Conservation (phyloP, 2,113 vertebrate genomes). For the Leucopternis melanops region DNA sequence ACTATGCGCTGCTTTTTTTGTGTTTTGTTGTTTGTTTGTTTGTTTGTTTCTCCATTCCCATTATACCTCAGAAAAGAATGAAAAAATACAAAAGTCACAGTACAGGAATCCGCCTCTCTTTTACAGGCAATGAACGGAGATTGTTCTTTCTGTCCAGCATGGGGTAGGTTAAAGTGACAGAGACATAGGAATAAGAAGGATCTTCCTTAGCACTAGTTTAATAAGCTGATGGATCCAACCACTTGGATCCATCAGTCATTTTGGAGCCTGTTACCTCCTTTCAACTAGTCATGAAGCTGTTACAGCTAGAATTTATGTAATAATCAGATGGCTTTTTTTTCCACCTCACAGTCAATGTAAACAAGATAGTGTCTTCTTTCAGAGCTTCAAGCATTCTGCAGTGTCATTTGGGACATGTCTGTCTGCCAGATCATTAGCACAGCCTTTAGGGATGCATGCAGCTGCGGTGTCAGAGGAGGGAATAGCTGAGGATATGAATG, state of each 20-base stretch:
- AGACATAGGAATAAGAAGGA: background rate
- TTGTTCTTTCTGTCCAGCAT: background rate
- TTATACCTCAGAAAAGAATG: background rate
- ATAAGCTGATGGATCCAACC: background rate
- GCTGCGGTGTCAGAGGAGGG: background rate
- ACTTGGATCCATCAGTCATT: constrained; percentile 27
- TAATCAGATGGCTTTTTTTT: constrained; percentile 8
- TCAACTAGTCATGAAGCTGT: constrained; percentile 41
- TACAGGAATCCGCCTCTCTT: background rate
- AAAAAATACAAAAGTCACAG: background rate
- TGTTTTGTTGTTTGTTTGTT: background rate
- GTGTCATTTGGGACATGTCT: constrained; percentile 13
- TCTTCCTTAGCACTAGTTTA: background rate
- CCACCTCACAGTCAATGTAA: background rate
- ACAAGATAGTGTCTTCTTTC: constrained; percentile 43
- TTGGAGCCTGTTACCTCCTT: constrained; percentile 8
- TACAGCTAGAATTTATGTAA: constrained; percentile 42
- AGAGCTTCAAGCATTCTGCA: constrained; percentile 2
- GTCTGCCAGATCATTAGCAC: constrained; percentile 8
- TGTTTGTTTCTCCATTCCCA: background rate
- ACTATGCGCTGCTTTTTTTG: background rate
- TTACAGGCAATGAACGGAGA: background rate
- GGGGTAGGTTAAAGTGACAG: background rate
- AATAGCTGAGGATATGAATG: too few species aligned
- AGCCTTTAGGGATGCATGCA: background rate